Percentiles rank a stretch among this genome's conserved stretches.
Evolutionary conservation across 2,888 invertebrate genomes (phyloP).

Genomic region (Nomada lathburiana): DNA sequence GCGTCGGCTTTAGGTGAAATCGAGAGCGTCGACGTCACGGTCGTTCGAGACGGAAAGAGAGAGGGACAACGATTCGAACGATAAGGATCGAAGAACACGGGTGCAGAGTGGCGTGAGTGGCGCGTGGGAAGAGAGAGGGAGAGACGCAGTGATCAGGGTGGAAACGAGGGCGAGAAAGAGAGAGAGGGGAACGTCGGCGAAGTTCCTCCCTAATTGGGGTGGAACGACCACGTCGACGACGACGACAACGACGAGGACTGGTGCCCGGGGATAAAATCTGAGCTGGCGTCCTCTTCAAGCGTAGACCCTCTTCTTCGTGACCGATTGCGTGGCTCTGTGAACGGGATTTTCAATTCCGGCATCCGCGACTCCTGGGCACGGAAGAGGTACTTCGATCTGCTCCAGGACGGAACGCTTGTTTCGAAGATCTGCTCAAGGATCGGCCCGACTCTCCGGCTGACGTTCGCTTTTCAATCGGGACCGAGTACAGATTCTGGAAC

Average conservation of each 20-base stretch:
- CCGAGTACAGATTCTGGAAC: slow-evolving; percentile 5
- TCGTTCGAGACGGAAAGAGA: slow-evolving; percentile 41
- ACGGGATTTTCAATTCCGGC: slow-evolving; percentile 70
- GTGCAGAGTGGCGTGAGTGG: slow-evolving; percentile 13
- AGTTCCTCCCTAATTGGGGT: slow-evolving; percentile 81
- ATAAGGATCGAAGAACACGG: slow-evolving; percentile 25
- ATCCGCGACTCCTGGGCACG: slow-evolving; percentile 41
- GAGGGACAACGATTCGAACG: slow-evolving; percentile 16
- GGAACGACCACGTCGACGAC: slow-evolving; percentile 64
- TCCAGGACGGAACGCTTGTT: slow-evolving; percentile 48
- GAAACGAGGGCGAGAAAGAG: slow-evolving; percentile 22
- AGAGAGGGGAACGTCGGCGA: slow-evolving; percentile 67
- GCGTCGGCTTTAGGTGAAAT: slow-evolving; percentile 83
- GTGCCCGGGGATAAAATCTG: slow-evolving; percentile 75
- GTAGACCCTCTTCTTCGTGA: slow-evolving; percentile 72
- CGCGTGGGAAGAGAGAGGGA: slow-evolving; percentile 18
- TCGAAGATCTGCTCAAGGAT: slow-evolving; percentile 47
- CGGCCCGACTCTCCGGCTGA: not conserved
- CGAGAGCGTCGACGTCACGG: slow-evolving; percentile 80
- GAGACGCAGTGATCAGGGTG: slow-evolving; percentile 17
- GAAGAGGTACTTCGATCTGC: slow-evolving; percentile 58
- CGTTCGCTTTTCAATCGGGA: slow-evolving; percentile 26
- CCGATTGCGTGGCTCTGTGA: slow-evolving; percentile 73
- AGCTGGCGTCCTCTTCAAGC: slow-evolving; percentile 68
- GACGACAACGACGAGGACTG: slow-evolving; percentile 49